These are phyloP conservation scores for Eupeodes luniger DNA, from an alignment of 2,888 invertebrate genomes.

Conservation along the genomic window DNA sequence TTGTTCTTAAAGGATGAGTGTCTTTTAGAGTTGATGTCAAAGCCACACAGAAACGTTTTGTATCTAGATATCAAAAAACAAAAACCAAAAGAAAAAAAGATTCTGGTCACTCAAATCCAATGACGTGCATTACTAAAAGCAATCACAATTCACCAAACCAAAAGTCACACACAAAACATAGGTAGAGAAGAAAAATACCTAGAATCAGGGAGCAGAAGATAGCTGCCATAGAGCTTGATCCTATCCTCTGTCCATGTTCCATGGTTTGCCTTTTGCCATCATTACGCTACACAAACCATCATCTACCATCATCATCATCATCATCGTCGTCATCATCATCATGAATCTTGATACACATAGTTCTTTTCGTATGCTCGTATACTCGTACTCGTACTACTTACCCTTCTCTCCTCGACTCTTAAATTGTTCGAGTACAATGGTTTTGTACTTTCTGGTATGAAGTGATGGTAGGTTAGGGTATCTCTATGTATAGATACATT, in stretches of 20 bases:
- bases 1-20: not conserved
- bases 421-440: not conserved
- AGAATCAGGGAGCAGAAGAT: not conserved
- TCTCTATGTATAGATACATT: not conserved
- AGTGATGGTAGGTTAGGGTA: conserved; percentile 3
- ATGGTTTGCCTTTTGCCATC: not conserved
- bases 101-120: conserved; percentile 69
- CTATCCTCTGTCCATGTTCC: conserved; percentile 29
- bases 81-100: not conserved
- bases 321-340: conserved; percentile 27
- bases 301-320: conserved; percentile 36
- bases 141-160: conserved; percentile 49
- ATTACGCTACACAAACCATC: conserved; percentile 23
- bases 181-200: conserved; percentile 12
- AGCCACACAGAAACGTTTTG: conserved; percentile 32
- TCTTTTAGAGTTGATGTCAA: conserved; percentile 48
- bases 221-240: conserved; percentile 9
- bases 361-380: conserved; percentile 2
- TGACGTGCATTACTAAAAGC: conserved; percentile 62
- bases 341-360: conserved; percentile 46
- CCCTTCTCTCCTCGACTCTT: too few species aligned
- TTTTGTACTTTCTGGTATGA: not conserved
- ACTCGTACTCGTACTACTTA: not conserved
- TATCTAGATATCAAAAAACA: not conserved
- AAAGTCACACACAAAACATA: conserved; percentile 30